Percentiles rank a stretch among this genome's conserved stretches.
These are phyloP conservation scores for Rhynchomys soricoides DNA, from an alignment of 2,113 vertebrate genomes.

Conservation along the genomic window DNA sequence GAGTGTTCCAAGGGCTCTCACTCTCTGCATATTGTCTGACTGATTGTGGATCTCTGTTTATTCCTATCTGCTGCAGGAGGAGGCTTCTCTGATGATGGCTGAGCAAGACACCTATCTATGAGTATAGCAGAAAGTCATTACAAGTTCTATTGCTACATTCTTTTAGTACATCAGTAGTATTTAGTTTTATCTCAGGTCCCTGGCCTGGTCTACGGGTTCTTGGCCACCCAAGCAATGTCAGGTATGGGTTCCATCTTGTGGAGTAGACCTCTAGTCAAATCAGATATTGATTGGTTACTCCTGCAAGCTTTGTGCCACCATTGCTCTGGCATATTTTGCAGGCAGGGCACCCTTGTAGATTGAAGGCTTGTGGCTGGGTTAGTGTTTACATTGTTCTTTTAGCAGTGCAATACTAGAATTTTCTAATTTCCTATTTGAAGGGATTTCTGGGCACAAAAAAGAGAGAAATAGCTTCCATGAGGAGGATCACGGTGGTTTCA, in stretches of 20 bases:
- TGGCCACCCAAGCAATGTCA: not conserved
- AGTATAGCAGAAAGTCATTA: not conserved
- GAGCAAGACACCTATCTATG: not conserved
- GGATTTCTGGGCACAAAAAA: not conserved
- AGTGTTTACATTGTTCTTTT: not conserved
- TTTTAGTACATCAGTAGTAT: not conserved
- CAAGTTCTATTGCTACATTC: not conserved
- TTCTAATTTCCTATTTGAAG: slow-evolving; percentile 6
- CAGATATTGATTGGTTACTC: not conserved
- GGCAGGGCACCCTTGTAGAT: not conserved
- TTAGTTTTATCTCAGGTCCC: not conserved
- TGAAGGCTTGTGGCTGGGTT: not conserved
- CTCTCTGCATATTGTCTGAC: not conserved
- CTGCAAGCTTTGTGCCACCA: not conserved
- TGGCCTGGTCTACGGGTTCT: not conserved
- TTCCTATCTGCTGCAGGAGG: not conserved
- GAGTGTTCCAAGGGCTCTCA: not conserved
- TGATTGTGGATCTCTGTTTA: not conserved
- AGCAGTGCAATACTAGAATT: not conserved
- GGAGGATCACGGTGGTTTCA: not conserved
- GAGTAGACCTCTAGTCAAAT: not conserved
- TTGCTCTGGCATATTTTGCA: not conserved
- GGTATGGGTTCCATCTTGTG: not conserved
- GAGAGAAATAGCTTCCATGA: not conserved
- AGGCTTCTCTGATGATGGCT: not conserved